phyloP scores from a whole-genome alignment of 2,888 invertebrate species.

The Mythimna pallens region DNA sequence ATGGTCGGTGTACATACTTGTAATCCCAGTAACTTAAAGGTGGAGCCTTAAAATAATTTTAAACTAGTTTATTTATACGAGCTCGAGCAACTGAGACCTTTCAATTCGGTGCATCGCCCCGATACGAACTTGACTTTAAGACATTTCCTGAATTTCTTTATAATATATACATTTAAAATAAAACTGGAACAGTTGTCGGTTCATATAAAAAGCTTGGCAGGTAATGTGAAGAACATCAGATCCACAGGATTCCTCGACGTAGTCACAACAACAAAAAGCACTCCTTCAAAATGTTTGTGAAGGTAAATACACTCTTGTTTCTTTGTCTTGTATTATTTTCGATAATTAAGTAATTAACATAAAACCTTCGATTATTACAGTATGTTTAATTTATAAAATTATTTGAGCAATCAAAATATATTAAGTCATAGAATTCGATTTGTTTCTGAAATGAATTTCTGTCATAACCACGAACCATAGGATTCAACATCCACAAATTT shows the following conservation, averaged over 20 bases:
- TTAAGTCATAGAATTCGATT: not conserved
- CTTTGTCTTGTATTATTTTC: not conserved
- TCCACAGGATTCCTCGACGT: slow-evolving; percentile 75
- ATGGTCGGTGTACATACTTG: not conserved
- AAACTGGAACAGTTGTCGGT: slow-evolving; percentile 76
- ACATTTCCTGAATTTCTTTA: slow-evolving; percentile 85
- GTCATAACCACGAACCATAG: too few species aligned
- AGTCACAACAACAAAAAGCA: slow-evolving; percentile 76
- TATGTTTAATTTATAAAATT: not conserved
- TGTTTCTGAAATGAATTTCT: not conserved
- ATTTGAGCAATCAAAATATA: not conserved
- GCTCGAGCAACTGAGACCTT: slow-evolving; percentile 66
- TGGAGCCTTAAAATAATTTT: slow-evolving; percentile 32
- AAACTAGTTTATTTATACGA: slow-evolving; percentile 62
- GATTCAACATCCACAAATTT: not conserved
- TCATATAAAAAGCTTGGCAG: slow-evolving; percentile 78
- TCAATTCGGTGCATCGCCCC: slow-evolving; percentile 77
- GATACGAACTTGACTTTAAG: slow-evolving; percentile 85
- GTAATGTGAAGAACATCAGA: slow-evolving; percentile 74
- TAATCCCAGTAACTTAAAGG: slow-evolving; percentile 23
- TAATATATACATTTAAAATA: slow-evolving; percentile 73
- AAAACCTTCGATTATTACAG: not conserved
- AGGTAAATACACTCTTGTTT: slow-evolving; percentile 73
- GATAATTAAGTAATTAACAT: slow-evolving; percentile 11
- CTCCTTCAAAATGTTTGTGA: slow-evolving; percentile 82